Evolutionary conservation across 2,113 vertebrate species (phyloP).

Genomic region (Phyllostomus discolor): DNA sequence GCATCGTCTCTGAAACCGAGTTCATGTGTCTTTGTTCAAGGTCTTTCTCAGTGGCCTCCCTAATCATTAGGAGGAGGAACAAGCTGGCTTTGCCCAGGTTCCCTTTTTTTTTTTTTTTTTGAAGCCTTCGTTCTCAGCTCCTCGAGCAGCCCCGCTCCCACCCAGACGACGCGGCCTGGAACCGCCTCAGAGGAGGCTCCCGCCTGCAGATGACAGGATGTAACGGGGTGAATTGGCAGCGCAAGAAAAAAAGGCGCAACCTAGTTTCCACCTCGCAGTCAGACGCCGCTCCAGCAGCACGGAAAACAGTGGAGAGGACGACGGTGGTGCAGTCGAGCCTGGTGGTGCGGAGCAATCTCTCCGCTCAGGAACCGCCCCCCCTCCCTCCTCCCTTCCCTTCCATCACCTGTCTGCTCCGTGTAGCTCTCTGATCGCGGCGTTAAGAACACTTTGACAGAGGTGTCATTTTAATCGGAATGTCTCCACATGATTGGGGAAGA

Average conservation of each 20-base stretch:
- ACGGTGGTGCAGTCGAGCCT: background rate
- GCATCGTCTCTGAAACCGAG: background rate
- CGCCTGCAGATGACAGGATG: background rate
- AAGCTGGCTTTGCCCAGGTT: background rate
- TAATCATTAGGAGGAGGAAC: background rate
- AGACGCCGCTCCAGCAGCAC: background rate
- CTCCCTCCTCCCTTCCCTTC: background rate
- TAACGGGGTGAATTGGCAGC: background rate
- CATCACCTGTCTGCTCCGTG: constrained; percentile 50
- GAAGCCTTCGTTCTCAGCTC: background rate
- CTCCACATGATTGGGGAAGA: constrained; percentile 41
- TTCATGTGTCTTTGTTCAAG: background rate
- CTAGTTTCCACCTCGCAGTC: background rate
- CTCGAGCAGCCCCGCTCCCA: background rate
- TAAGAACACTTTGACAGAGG: constrained; percentile 56
- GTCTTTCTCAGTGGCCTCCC: background rate
- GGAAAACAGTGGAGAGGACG: background rate
- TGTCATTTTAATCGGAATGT: constrained; percentile 53
- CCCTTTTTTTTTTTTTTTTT: too few relatives aligned
- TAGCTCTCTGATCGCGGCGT: background rate
- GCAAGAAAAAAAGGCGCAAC: background rate
- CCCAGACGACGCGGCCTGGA: background rate
- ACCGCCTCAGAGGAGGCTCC: background rate
- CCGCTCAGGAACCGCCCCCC: constrained; percentile 35
- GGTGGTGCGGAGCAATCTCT: constrained; percentile 25